Evolutionary conservation across 2,888 invertebrate species (phyloP), one percentile per base, ranked within the genome.

Genomic region (Chrysolina haemoptera): DNA sequence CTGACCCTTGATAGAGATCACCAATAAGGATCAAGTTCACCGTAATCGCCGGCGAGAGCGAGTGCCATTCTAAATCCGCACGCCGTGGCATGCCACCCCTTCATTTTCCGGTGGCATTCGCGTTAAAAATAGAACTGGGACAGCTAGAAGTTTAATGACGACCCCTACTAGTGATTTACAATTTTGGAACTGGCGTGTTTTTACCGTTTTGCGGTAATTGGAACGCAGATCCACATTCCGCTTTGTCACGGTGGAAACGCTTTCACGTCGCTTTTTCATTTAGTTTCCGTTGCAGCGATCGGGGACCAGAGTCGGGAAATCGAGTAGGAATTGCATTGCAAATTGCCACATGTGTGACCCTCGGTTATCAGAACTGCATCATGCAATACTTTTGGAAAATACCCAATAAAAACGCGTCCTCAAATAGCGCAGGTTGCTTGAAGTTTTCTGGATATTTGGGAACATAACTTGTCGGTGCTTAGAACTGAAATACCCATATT

Each of bases 41-140:
- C 10, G 16, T 16, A 48, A 48, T 16, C 48, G 48, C 48, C 16
- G 16, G 1, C 16, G 48, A 48, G 16, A 10, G 48, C 48, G 16
- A 48, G n/a, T 48, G 35, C 35, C 35, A 35, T 35, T 16, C 48
- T 48, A 8, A n/a, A 48, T 48, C 16, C 48, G 16, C n/a, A 48
- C 9, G n/a, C 16, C 16, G 48, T 48, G 16, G 48, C 48, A 16
- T 48, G n/a, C 10, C 16, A 48, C 48, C 48, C 48, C 16, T 16
- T 10, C 16, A 11, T 48, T 48, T 35, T 35, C 35, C 35, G 35
- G 8, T 35, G 35, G 35, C 35, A 35, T 35, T 48, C 16, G 48
- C 8, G 48, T 48, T 48, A 48, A 48, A 48, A 48, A 48, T 48
- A 48, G 48, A 48, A 48, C 16, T 10, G 48, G 48, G 48, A 48